Percentiles rank a stretch among this genome's conserved stretches.
Evolutionary conservation across 2,888 invertebrate species (phyloP).

Genomic region (Drosophila villosipedis): DNA sequence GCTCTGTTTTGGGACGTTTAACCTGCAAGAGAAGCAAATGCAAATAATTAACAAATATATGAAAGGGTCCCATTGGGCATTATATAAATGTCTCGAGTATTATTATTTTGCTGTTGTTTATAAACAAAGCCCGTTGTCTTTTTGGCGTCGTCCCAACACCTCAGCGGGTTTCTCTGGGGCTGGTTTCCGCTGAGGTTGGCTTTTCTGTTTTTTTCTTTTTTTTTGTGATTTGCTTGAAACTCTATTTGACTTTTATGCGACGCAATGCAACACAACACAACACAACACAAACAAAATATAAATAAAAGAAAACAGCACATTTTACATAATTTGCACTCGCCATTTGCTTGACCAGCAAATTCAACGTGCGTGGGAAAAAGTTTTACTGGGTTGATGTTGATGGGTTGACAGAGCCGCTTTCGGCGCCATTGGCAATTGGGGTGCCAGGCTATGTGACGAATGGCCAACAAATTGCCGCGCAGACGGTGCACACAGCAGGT

Average conservation of each 20-base stretch:
- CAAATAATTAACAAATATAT: conserved; percentile 17
- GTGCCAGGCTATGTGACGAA: conserved; percentile 44
- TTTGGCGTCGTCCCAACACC: conserved; percentile 50
- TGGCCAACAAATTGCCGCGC: conserved; percentile 52
- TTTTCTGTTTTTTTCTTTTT: conserved; percentile 4
- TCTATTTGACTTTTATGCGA: conserved; percentile 45
- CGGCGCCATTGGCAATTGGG: conserved; percentile 53
- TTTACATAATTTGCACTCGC: conserved; percentile 73
- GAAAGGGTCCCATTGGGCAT: conserved; percentile 3
- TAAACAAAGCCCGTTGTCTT: conserved; percentile 54
- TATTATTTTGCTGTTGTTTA: conserved; percentile 58
- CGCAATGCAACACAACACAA: conserved; percentile 30
- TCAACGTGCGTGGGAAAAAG: conserved; percentile 71
- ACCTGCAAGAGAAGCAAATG: conserved; percentile 87
- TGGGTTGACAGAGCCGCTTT: conserved; percentile 48
- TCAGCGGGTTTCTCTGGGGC: conserved; percentile 29
- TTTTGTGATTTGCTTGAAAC: conserved; percentile 7
- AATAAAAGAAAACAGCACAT: conserved; percentile 59
- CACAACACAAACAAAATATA: conserved; percentile 29
- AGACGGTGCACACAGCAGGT: conserved; percentile 54
- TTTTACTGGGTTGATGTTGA: conserved; percentile 50
- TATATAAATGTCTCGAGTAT: conserved; percentile 29
- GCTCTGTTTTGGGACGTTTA: conserved; percentile 89
- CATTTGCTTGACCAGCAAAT: conserved; percentile 51
- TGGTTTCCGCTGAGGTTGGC: conserved; percentile 45